Evolutionary conservation across 1,140 invertebrate species (phyloP).

Genomic region (Lepidostoma basale): DNA sequence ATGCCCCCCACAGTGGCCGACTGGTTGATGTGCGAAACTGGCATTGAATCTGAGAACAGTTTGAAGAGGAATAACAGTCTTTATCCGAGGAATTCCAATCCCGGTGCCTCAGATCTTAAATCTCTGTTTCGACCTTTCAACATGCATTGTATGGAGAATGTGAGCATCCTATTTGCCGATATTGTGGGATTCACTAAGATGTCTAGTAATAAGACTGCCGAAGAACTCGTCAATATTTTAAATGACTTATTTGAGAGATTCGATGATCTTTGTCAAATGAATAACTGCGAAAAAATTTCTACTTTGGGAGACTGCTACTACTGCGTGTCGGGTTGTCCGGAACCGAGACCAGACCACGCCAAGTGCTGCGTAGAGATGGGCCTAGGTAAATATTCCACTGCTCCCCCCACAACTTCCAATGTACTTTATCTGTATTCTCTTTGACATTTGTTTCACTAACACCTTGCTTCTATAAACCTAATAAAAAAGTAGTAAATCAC

Average conservation of each 20-base stretch:
- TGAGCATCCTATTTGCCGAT: conserved; percentile 97
- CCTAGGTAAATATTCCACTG: conserved; percentile 69
- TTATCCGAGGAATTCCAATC: conserved; percentile 60
- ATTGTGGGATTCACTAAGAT: conserved; percentile 98
- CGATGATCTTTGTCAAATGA: conserved; percentile 81
- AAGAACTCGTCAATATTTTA: conserved; percentile 85
- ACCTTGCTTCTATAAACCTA: too few relatives aligned
- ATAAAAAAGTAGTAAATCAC: too few relatives aligned
- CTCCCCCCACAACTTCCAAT: too few relatives aligned
- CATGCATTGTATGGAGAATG: conserved; percentile 94
- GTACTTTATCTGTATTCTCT: too few relatives aligned
- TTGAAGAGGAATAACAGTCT: conserved; percentile 55
- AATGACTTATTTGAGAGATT: conserved; percentile 97
- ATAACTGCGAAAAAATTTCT: conserved; percentile 93
- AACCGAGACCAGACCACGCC: conserved; percentile 85
- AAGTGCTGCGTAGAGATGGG: conserved; percentile 89
- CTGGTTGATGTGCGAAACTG: conserved; percentile 81
- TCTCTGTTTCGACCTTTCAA: conserved; percentile 91
- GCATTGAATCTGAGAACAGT: conserved; percentile 58
- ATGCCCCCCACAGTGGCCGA: conserved; percentile 93
- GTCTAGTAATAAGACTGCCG: conserved; percentile 94
- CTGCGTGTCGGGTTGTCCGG: conserved; percentile 91
- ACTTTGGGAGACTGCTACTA: conserved; percentile 96
- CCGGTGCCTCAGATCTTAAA: conserved; percentile 72
- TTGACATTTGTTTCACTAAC: too few relatives aligned